Evolutionary conservation across 2,797 vertebrate genomes (phyloP).

Genomic region (Chiroxiphia lanceolata): DNA sequence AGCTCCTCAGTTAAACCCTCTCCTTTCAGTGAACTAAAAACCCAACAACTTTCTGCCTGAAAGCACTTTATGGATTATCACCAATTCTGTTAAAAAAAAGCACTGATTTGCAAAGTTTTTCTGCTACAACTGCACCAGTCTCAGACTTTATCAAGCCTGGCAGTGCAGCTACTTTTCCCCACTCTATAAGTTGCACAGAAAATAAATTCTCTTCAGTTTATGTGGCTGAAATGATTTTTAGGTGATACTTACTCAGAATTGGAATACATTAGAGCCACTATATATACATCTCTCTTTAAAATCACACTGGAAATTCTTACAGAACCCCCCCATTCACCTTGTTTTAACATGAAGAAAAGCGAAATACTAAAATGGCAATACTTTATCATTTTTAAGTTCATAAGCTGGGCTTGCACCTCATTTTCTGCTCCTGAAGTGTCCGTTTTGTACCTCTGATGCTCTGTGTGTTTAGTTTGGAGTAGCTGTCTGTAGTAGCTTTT

Average conservation of each 20-base stretch:
- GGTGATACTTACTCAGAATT: not conserved
- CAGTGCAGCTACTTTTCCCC: not conserved
- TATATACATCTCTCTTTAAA: not conserved
- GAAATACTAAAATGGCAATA: not conserved
- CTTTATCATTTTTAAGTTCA: not conserved
- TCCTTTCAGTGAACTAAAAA: not conserved
- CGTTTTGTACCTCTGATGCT: not conserved
- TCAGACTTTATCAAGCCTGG: not conserved
- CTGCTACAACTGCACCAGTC: not conserved
- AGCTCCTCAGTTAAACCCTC: not conserved
- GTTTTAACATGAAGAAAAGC: not conserved
- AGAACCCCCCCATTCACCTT: not conserved
- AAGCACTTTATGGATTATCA: constrained; percentile 51
- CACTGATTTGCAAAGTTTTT: not conserved
- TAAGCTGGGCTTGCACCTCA: not conserved
- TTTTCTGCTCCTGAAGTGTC: not conserved
- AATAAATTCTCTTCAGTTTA: not conserved
- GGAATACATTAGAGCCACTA: not conserved
- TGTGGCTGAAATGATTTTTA: not conserved
- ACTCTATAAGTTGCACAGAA: not conserved
- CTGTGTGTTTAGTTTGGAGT: not conserved
- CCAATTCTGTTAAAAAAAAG: not conserved
- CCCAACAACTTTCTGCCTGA: not conserved
- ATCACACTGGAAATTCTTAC: not conserved
- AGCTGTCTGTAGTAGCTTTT: not conserved